phyloP scores from a whole-genome alignment of 2,888 invertebrate species.

The Cheilosia soror region DNA sequence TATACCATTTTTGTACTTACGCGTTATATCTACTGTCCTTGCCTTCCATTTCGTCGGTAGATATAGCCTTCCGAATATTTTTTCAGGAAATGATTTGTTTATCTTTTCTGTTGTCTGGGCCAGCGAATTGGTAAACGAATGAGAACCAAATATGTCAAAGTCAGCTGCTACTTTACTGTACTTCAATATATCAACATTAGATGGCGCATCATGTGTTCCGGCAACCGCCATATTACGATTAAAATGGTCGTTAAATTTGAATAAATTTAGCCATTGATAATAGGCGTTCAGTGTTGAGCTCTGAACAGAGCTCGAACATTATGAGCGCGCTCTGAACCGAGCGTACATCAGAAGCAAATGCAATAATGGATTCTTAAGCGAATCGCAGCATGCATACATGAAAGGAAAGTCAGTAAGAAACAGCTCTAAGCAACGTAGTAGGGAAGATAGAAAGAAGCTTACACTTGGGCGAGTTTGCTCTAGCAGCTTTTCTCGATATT shows the following conservation, averaged over 20 bases:
- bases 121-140: not conserved
- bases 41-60: slow-evolving; percentile 76
- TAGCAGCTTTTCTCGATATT: too few relatives aligned
- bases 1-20: slow-evolving; percentile 77
- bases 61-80: slow-evolving; percentile 19
- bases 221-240: not conserved
- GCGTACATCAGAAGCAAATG: too few relatives aligned
- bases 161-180: slow-evolving; percentile 14
- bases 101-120: slow-evolving; percentile 49
- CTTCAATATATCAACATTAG: not conserved
- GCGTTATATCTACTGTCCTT: slow-evolving; percentile 82
- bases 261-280: not conserved
- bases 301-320: too few relatives aligned
- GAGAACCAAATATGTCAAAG: slow-evolving; percentile 17
- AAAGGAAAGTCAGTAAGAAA: too few relatives aligned
- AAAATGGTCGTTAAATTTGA: not conserved
- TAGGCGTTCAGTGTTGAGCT: too few relatives aligned
- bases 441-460: too few relatives aligned
- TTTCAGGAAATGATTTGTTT: slow-evolving; percentile 67
- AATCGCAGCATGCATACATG: too few relatives aligned
- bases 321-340: too few relatives aligned
- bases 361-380: too few relatives aligned
- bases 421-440: too few relatives aligned
- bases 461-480: too few relatives aligned
- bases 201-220: not conserved